These are phyloP conservation scores for Diglossa cyanea DNA, from an alignment of 2,797 vertebrate genomes.

Conservation along the genomic window DNA sequence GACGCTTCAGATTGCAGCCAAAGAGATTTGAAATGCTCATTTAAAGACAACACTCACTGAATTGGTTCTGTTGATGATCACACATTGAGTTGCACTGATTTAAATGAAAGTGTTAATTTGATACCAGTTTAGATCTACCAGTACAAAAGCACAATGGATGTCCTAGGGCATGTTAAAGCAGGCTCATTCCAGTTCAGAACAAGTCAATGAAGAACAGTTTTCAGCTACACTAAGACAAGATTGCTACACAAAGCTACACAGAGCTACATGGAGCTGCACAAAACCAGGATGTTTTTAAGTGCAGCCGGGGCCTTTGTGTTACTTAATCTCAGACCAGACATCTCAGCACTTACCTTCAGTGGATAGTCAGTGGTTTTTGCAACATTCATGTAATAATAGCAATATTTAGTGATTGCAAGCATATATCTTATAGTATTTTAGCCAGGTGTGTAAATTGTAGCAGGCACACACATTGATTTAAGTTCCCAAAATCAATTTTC, in stretches of 20 bases:
- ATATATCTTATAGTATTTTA: background rate
- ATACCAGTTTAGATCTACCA: background rate
- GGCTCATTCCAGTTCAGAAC: background rate
- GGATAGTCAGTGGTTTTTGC: background rate
- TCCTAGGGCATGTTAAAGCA: background rate
- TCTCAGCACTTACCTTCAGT: background rate
- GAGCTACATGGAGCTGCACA: background rate
- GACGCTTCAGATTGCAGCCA: background rate
- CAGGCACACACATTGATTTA: constrained; percentile 19
- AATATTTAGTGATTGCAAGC: constrained; percentile 13
- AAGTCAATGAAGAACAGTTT: background rate
- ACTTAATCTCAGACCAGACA: background rate
- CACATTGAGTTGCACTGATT: background rate
- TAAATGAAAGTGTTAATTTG: constrained; percentile 42
- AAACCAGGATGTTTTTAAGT: background rate
- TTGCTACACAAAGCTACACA: background rate
- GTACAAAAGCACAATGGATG: background rate
- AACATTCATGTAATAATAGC: background rate
- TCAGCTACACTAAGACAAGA: background rate
- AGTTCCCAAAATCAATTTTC: constrained; percentile 40
- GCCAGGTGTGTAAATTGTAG: constrained; percentile 34
- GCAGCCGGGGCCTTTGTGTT: background rate
- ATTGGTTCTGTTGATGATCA: background rate
- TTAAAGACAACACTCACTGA: background rate
- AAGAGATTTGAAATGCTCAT: constrained; percentile 2